Conservation (phyloP, 2,888 invertebrate species). For the Diaperis boleti region DNA sequence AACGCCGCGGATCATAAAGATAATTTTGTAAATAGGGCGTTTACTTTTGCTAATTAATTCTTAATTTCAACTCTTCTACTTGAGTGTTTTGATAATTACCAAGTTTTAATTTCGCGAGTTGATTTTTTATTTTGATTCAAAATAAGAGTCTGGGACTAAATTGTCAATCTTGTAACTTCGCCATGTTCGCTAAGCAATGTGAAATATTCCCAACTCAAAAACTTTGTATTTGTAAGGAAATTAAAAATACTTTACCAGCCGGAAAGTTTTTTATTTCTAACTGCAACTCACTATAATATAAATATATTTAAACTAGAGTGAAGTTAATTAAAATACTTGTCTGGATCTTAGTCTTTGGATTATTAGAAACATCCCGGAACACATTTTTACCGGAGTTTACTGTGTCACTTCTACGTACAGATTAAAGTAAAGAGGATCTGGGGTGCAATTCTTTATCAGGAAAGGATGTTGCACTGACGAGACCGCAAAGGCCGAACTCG, state of each 20-base stretch:
- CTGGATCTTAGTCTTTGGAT: background rate
- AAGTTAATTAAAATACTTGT: constrained; percentile 14
- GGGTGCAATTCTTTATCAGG: no score
- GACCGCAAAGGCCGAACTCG: no score
- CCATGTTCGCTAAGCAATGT: constrained; percentile 17
- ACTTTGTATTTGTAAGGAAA: constrained; percentile 36
- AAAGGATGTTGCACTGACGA: no score
- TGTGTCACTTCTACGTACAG: no score
- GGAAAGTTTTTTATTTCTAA: constrained; percentile 22
- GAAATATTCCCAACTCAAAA: constrained; percentile 32
- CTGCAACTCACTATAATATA: constrained; percentile 3
- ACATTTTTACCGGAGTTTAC: no score
- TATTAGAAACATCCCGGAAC: no score
- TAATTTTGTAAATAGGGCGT: constrained; percentile 25
- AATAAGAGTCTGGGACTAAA: constrained; percentile 28
- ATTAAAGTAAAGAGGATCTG: no score
- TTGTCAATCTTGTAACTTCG: constrained; percentile 27
- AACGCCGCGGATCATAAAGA: constrained; percentile 8
- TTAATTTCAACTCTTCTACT: constrained; percentile 17
- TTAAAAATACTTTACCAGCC: constrained; percentile 32
- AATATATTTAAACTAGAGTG: constrained; percentile 17
- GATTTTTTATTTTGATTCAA: constrained; percentile 29
- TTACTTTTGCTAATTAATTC: constrained; percentile 31
- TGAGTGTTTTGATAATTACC: constrained; percentile 27
- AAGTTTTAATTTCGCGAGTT: constrained; percentile 24